phyloP scores from a whole-genome alignment of 2,113 vertebrate species.

The Anguilla rostrata region DNA sequence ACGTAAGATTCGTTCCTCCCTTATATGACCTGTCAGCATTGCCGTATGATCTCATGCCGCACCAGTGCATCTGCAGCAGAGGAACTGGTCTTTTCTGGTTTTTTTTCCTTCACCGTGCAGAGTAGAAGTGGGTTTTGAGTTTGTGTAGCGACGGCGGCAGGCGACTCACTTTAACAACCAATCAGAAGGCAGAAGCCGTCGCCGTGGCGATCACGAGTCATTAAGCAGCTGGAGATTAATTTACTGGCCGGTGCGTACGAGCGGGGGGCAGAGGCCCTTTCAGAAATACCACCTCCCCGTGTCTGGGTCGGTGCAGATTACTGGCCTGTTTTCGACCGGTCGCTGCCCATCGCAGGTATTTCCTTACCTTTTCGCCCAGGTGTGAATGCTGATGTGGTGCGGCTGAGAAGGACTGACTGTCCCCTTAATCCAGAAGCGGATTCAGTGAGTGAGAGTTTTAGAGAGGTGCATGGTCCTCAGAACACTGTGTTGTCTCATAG shows the following conservation, averaged over 20 bases:
- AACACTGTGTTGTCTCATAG: not conserved
- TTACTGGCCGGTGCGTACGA: slow-evolving; percentile 67
- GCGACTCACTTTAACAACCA: slow-evolving; percentile 60
- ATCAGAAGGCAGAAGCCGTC: slow-evolving; percentile 41
- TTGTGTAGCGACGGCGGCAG: slow-evolving; percentile 50
- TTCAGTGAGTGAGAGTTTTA: not conserved
- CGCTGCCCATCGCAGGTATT: not conserved
- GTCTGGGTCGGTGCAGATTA: slow-evolving; percentile 53
- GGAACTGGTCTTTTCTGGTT: not conserved
- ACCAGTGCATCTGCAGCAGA: not conserved
- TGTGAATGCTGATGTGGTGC: not conserved
- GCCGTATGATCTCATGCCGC: no score
- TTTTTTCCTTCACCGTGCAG: not conserved
- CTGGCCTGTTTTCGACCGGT: slow-evolving; percentile 42
- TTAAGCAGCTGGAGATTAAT: slow-evolving; percentile 75
- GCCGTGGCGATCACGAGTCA: slow-evolving; percentile 65
- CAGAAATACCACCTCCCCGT: slow-evolving; percentile 27
- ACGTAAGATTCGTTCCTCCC: no score
- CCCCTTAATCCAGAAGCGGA: not conserved
- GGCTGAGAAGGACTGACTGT: not conserved
- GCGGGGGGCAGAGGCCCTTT: slow-evolving; percentile 4
- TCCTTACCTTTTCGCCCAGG: not conserved
- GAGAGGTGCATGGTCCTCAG: not conserved
- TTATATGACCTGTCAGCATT: no score
- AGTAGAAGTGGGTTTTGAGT: slow-evolving; percentile 44